phyloP scores from a whole-genome alignment of 2,888 invertebrate species.

The Tiliacea aurago region DNA sequence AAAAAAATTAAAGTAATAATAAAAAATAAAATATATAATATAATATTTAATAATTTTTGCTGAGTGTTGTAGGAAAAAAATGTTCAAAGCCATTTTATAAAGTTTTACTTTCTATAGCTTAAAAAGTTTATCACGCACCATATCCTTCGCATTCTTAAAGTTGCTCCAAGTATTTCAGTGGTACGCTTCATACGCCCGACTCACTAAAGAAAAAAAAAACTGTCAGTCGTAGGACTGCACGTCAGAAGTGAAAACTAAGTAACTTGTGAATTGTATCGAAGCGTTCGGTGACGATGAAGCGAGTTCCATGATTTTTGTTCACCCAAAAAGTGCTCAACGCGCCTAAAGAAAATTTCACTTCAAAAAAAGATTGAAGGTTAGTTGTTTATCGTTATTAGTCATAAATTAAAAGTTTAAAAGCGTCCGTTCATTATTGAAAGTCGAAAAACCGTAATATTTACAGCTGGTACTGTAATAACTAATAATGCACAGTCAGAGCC shows the following conservation, averaged over 20 bases:
- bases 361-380: slow-evolving; percentile 34
- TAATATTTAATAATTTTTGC: too few relatives aligned
- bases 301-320: too few relatives aligned
- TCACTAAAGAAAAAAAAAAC: too few relatives aligned
- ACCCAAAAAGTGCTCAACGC: too few relatives aligned
- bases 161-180: slow-evolving; percentile 14
- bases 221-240: too few relatives aligned
- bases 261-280: too few relatives aligned
- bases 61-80: too few relatives aligned
- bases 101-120: neutral
- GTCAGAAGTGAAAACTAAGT: too few relatives aligned
- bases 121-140: neutral
- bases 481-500: slow-evolving; percentile 68
- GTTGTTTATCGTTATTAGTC: too few relatives aligned
- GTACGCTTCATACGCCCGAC: neutral
- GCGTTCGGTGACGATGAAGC: too few relatives aligned
- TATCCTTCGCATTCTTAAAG: neutral
- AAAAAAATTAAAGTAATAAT: too few relatives aligned
- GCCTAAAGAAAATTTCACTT: slow-evolving; percentile 21
- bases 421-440: slow-evolving; percentile 63
- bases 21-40: too few relatives aligned
- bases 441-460: slow-evolving; percentile 73
- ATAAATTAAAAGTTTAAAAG: slow-evolving; percentile 48
- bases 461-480: slow-evolving; percentile 45
- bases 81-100: neutral